Percentiles rank a stretch among this genome's conserved stretches.
These are phyloP conservation scores for Petrolisthes manimaculis DNA, from an alignment of 2,888 invertebrate species.

Conservation along the genomic window DNA sequence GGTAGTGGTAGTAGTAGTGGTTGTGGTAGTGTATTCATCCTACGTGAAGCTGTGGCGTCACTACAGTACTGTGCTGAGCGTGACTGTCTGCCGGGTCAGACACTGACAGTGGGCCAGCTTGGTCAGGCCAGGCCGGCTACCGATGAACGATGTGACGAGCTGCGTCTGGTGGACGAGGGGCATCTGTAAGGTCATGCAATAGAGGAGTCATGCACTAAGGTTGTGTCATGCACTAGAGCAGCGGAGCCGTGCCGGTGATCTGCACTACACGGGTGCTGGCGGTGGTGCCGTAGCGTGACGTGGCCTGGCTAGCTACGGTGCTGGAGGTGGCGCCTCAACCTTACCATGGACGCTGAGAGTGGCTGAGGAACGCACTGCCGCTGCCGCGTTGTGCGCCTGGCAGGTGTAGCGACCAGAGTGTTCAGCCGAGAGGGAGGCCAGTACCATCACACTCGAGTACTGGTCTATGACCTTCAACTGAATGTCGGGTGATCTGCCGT, in stretches of 20 bases:
- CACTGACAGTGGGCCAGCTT: slow-evolving; percentile 23
- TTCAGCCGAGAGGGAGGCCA: slow-evolving; percentile 67
- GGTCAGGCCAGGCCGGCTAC: slow-evolving; percentile 1
- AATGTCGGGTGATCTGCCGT: slow-evolving; percentile 66
- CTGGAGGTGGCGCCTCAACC: slow-evolving; percentile 38
- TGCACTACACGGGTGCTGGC: slow-evolving; percentile 51
- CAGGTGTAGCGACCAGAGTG: slow-evolving; percentile 69
- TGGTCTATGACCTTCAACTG: slow-evolving; percentile 67
- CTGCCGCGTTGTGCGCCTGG: slow-evolving; percentile 68
- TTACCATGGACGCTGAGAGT: slow-evolving; percentile 71
- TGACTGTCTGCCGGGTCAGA: slow-evolving; percentile 11
- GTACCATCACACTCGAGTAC: slow-evolving; percentile 68
- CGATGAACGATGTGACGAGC: background rate
- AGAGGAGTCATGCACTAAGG: slow-evolving; percentile 36
- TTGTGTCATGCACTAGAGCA: slow-evolving; percentile 11
- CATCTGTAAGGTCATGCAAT: background rate
- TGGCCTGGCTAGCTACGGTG: slow-evolving; percentile 49
- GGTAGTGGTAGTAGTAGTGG: background rate
- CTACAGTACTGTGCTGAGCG: slow-evolving; percentile 47
- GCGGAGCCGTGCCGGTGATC: slow-evolving; percentile 40
- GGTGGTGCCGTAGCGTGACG: slow-evolving; percentile 55
- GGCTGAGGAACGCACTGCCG: slow-evolving; percentile 68
- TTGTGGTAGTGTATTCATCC: slow-evolving; percentile 21
- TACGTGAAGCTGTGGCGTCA: slow-evolving; percentile 51
- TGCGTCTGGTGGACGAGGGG: background rate